Conservation (phyloP, 2,888 invertebrate genomes). For the Epistrophe eligans region DNA sequence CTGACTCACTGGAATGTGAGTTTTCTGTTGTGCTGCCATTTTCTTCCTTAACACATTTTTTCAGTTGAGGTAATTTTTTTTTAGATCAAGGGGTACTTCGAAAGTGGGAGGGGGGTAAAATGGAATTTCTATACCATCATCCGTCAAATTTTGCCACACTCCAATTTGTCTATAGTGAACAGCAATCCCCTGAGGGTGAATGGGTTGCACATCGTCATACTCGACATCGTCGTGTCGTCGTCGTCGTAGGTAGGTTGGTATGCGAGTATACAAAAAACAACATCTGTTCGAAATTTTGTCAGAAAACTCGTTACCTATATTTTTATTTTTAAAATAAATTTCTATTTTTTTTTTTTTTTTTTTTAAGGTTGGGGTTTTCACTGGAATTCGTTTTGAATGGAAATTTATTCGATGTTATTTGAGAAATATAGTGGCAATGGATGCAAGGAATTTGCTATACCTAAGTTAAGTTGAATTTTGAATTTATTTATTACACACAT, state of each 20-base stretch:
- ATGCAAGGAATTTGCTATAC: not conserved
- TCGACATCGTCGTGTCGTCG: too few relatives aligned
- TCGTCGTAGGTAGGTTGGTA: not conserved
- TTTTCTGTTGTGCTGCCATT: conserved; percentile 53
- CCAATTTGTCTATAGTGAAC: conserved; percentile 65
- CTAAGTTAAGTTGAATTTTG: too few relatives aligned
- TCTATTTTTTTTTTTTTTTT: not conserved
- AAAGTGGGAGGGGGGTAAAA: conserved; percentile 18
- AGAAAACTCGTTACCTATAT: conserved; percentile 22
- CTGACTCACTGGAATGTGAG: conserved; percentile 65
- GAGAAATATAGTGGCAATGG: not conserved
- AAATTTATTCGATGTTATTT: conserved; percentile 15
- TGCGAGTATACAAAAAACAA: conserved; percentile 34
- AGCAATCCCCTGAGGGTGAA: conserved; percentile 39
- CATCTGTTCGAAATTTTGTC: conserved; percentile 60
- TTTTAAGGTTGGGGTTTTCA: conserved; percentile 5
- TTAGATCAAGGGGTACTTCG: not conserved
- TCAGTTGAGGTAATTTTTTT: conserved; percentile 4
- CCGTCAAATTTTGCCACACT: conserved; percentile 64
- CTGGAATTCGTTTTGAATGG: not conserved
- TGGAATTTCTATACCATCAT: conserved; percentile 69
- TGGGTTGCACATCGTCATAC: conserved; percentile 52
- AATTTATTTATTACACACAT: too few relatives aligned
- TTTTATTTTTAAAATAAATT: conserved; percentile 14
- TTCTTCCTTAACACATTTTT: conserved; percentile 50